phyloP scores from a whole-genome alignment of 1,140 invertebrate species.

The Harpegnathos saltator region DNA sequence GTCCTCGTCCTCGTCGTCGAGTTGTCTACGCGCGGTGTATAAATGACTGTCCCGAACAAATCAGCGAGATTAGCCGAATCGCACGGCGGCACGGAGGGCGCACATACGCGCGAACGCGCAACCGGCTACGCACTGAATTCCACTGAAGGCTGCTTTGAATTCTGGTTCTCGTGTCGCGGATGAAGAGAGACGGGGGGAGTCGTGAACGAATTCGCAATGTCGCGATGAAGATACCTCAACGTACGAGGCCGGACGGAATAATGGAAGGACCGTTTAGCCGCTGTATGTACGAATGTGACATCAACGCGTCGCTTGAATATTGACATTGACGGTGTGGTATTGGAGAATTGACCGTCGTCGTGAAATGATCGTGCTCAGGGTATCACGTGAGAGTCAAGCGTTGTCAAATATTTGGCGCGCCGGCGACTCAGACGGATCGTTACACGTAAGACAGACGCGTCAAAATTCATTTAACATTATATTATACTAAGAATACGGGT shows the following conservation, averaged over 20 bases:
- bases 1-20: too few relatives aligned
- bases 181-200: not conserved
- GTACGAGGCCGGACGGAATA: constrained; percentile 16
- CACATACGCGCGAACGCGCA: too few relatives aligned
- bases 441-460: not conserved
- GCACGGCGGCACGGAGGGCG: constrained; percentile 55
- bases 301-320: constrained; percentile 30
- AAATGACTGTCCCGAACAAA: constrained; percentile 56
- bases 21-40: constrained; percentile 7
- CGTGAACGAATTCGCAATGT: constrained; percentile 57
- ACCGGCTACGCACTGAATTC: constrained; percentile 36
- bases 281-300: constrained; percentile 6
- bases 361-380: constrained; percentile 13
- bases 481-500: not conserved
- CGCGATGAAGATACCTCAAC: constrained; percentile 26
- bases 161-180: constrained; percentile 12
- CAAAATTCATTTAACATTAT: not conserved
- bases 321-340: constrained; percentile 13
- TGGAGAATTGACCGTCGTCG: constrained; percentile 24
- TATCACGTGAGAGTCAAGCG: not conserved
- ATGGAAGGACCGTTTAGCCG: constrained; percentile 3
- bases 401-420: constrained; percentile 19
- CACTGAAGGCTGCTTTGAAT: constrained; percentile 69
- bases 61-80: constrained; percentile 72
- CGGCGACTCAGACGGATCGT: not conserved